Evolutionary conservation across 2,113 vertebrate species (phyloP).

Genomic region (Clarias magur): DNA sequence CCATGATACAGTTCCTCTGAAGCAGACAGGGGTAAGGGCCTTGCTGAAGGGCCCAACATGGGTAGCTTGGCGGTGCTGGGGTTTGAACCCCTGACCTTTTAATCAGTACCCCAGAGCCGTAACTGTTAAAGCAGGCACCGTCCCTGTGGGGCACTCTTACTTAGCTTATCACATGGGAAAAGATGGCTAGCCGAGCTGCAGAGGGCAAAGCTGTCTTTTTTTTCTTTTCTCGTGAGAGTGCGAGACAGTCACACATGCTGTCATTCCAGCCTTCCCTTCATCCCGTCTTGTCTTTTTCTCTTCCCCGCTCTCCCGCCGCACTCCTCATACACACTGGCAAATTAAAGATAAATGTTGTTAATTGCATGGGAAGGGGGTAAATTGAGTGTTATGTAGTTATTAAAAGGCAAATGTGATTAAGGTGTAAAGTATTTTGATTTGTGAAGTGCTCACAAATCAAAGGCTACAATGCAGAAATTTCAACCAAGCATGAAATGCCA

Average conservation of each 20-base stretch:
- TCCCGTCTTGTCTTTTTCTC: conserved; percentile 34
- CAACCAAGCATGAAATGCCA: conserved; percentile 43
- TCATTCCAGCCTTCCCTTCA: neutral
- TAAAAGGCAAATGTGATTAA: conserved; percentile 73
- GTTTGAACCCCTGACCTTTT: too few species aligned
- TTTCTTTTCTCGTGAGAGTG: neutral
- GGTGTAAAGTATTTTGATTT: conserved; percentile 71
- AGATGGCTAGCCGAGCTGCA: conserved; percentile 11
- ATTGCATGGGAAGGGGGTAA: conserved; percentile 68
- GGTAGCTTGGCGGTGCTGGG: too few species aligned
- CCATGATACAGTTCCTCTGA: too few species aligned
- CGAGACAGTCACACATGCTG: neutral
- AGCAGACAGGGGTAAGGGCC: too few species aligned
- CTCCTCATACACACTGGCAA: conserved; percentile 61
- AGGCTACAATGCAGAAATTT: conserved; percentile 42
- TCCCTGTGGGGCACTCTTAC: neutral
- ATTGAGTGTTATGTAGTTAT: conserved; percentile 74
- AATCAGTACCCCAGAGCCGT: too few species aligned
- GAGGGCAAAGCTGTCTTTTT: conserved; percentile 8
- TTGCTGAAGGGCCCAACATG: too few species aligned
- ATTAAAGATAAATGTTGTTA: conserved; percentile 69
- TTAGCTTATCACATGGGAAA: conserved; percentile 22
- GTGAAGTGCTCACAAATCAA: conserved; percentile 65
- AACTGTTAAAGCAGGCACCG: too few species aligned
- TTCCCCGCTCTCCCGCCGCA: conserved; percentile 48